Evolutionary conservation across 2,888 invertebrate species (phyloP), one percentile per base, ranked within the genome.

Genomic region (Portevinia maculata): DNA sequence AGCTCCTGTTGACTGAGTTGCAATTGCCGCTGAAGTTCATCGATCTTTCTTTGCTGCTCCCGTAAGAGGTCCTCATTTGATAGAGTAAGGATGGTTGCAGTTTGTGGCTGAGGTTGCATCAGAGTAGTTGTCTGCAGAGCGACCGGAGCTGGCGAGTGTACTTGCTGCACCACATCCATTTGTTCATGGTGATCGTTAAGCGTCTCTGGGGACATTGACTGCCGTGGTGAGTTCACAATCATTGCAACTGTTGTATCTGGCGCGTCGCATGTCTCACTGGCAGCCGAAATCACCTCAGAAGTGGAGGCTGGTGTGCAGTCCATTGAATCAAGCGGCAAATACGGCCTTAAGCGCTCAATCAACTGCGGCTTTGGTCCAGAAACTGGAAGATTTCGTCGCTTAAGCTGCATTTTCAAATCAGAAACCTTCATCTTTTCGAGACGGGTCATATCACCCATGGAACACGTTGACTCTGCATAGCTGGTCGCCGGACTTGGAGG

Each of bases 401-500:
- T 99, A 86, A 98, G 93, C 90, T 99, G 98, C 71, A 96, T 96
- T 89, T 98, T 98, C 85, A 99, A 92, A 89, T 99, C 98, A 81
- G 96, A 97, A 65, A 97, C 98, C 92, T 98, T 98, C 96, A 98
- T 97, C 88, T 98, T 98, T 89, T 98, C 97, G 87, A 98, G 92
- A 81, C 97, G 95, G 21, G 94, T 93, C 17, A 92, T 76, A 87
- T 91, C 91, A 2, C 88, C 85, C 37, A 87, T 85, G 2, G 87
- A 87, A 15, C 86, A 85, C 7, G 86, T 87, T 0, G 90, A 89
- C 32, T 90, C 90, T 0, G 89, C 89, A 74, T 87, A 89, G 37
- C 89, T 90, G 9, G 86, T 91, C 44, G 87, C 91, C 5, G 88
- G 87, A 88, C 91, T 90, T 11, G 91, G 87, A 30, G 91, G 89